Conservation (phyloP, 2,113 vertebrate genomes). For the Onychorhynchus coronatus region DNA sequence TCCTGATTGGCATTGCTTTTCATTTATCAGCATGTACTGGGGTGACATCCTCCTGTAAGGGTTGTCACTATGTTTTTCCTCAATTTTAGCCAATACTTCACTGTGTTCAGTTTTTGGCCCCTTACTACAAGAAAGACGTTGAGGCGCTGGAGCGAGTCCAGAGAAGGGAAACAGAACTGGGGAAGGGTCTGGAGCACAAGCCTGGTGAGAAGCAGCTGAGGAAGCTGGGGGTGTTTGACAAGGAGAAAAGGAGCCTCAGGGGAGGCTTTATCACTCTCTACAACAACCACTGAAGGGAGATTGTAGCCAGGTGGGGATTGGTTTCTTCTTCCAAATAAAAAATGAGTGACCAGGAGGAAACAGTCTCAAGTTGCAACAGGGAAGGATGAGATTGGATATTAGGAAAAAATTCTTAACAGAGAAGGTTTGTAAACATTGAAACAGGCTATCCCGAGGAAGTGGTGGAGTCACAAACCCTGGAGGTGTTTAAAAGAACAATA, state of each 20-base stretch:
- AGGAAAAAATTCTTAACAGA: background rate
- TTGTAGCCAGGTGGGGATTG: fast-evolving
- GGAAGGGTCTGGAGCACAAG: background rate
- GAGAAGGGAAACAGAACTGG: background rate
- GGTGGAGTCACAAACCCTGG: background rate
- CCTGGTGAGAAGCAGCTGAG: fast-evolving
- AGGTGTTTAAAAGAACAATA: background rate
- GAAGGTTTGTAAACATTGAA: background rate
- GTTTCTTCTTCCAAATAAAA: background rate
- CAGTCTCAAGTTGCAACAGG: background rate
- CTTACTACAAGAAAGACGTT: background rate
- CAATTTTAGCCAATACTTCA: background rate
- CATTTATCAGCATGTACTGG: background rate
- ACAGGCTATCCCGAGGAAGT: background rate
- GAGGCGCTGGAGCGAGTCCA: background rate
- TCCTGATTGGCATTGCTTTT: background rate
- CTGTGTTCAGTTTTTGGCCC: background rate
- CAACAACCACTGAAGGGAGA: background rate
- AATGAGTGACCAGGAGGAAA: background rate
- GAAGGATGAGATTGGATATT: background rate
- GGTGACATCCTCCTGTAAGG: background rate
- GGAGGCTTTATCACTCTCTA: background rate
- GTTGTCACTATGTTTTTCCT: background rate
- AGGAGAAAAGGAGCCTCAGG: background rate
- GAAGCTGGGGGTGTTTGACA: background rate